Evolutionary conservation across 2,113 vertebrate genomes (phyloP).

Genomic region (Laticauda colubrina): DNA sequence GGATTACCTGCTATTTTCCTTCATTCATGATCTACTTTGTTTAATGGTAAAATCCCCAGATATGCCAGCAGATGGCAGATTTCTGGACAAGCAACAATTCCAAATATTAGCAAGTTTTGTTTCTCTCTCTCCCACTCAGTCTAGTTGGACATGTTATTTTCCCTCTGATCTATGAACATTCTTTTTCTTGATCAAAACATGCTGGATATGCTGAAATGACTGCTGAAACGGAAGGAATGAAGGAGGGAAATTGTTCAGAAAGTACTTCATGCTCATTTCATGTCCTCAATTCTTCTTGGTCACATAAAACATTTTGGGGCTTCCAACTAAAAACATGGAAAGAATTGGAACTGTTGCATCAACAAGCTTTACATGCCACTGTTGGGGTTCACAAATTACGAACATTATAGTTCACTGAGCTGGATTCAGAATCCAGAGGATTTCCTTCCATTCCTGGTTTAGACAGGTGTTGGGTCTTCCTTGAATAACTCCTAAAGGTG

Average conservation of each 20-base stretch:
- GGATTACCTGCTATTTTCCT: background rate
- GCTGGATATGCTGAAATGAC: constrained; percentile 3
- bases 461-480: background rate
- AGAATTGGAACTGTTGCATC: background rate
- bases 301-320: background rate
- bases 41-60: background rate
- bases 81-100: background rate
- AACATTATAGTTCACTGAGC: background rate
- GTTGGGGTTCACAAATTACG: background rate
- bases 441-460: background rate
- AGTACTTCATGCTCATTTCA: background rate
- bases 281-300: background rate
- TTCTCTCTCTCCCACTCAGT: background rate
- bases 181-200: constrained; percentile 10
- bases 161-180: background rate
- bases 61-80: constrained; percentile 35
- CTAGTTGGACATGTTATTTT: background rate
- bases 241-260: background rate
- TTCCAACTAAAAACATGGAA: background rate
- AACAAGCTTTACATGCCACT: background rate
- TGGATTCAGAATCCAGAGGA: background rate
- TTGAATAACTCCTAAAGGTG: background rate
- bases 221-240: background rate
- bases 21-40: background rate
- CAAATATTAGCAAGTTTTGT: background rate